A percentile compares a stretch with the other conserved stretches of the same genome.
Evolutionary conservation across 2,888 invertebrate species (phyloP).

Genomic region (Drosophila putrida): DNA sequence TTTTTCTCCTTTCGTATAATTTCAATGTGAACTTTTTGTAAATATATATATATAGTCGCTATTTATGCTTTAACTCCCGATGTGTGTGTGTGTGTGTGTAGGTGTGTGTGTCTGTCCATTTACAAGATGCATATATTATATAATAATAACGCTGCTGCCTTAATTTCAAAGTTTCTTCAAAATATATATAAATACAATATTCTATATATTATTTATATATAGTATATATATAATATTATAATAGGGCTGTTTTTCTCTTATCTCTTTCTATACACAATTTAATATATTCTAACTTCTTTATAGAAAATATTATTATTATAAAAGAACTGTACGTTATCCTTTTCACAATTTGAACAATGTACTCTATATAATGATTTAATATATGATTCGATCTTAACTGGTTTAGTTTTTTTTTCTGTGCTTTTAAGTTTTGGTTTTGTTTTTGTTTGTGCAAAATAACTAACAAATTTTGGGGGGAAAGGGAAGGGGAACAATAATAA

Average conservation of each 20-base stretch:
- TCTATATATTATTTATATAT: slow-evolving; percentile 50
- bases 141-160: slow-evolving; percentile 71
- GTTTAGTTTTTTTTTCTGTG: background rate
- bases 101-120: slow-evolving; percentile 37
- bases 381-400: slow-evolving; percentile 13
- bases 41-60: slow-evolving; percentile 63
- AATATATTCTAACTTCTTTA: slow-evolving; percentile 12
- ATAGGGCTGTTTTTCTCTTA: slow-evolving; percentile 3
- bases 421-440: slow-evolving; percentile 1
- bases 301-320: slow-evolving; percentile 1
- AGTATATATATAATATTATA: slow-evolving; percentile 43
- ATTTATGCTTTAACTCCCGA: slow-evolving; percentile 41
- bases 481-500: too few relatives aligned
- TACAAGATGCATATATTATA: slow-evolving; percentile 69
- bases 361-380: background rate
- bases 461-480: slow-evolving; percentile 50
- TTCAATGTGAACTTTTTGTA: slow-evolving; percentile 62
- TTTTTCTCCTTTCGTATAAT: slow-evolving; percentile 35
- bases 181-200: slow-evolving; percentile 49
- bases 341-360: slow-evolving; percentile 1
- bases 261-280: slow-evolving; percentile 37
- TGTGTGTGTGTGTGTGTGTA: slow-evolving; percentile 26
- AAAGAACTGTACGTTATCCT: slow-evolving; percentile 1
- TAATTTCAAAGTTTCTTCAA: slow-evolving; percentile 54
- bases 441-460: slow-evolving; percentile 50